Evolutionary conservation across 2,888 invertebrate genomes (phyloP).

Genomic region (Drosophila lacicola): DNA sequence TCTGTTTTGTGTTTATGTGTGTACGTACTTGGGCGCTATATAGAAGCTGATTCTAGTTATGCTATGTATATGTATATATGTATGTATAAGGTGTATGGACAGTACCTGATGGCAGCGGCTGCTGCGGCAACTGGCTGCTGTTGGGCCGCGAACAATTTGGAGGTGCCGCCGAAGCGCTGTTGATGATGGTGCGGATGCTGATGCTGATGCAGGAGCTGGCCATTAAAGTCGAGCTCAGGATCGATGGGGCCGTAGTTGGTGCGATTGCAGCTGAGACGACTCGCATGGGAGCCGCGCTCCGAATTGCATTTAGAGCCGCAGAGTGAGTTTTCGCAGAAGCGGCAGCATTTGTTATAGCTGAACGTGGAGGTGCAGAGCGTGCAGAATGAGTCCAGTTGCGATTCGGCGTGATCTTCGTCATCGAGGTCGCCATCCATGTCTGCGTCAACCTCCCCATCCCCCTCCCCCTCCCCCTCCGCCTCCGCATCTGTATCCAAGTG

Average conservation of each 20-base stretch:
- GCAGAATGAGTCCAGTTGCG: conserved; percentile 83
- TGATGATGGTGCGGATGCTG: conserved; percentile 36
- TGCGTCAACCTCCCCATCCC: conserved; percentile 15
- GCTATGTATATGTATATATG: background rate
- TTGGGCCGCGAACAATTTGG: conserved; percentile 27
- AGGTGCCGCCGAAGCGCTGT: conserved; percentile 49
- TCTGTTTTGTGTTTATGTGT: too few species aligned
- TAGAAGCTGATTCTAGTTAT: background rate
- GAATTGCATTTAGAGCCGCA: conserved; percentile 84
- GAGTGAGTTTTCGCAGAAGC: conserved; percentile 83
- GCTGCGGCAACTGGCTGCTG: conserved; percentile 37
- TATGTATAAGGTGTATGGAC: background rate
- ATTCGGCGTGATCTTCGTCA: conserved; percentile 61
- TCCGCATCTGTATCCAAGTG: conserved; percentile 13
- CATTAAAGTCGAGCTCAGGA: conserved; percentile 22
- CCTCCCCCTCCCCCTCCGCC: conserved; percentile 5
- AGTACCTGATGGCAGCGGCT: conserved; percentile 53
- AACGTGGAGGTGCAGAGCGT: conserved; percentile 85
- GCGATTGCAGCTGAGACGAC: conserved; percentile 58
- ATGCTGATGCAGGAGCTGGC: conserved; percentile 30
- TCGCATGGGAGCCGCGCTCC: conserved; percentile 70
- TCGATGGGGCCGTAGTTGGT: conserved; percentile 24
- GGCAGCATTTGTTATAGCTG: conserved; percentile 84
- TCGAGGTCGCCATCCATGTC: conserved; percentile 40
- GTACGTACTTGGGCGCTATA: too few species aligned